These are phyloP conservation scores for Corydoras sp. DNA, from an alignment of 2,113 vertebrate species.

Conservation along the genomic window DNA sequence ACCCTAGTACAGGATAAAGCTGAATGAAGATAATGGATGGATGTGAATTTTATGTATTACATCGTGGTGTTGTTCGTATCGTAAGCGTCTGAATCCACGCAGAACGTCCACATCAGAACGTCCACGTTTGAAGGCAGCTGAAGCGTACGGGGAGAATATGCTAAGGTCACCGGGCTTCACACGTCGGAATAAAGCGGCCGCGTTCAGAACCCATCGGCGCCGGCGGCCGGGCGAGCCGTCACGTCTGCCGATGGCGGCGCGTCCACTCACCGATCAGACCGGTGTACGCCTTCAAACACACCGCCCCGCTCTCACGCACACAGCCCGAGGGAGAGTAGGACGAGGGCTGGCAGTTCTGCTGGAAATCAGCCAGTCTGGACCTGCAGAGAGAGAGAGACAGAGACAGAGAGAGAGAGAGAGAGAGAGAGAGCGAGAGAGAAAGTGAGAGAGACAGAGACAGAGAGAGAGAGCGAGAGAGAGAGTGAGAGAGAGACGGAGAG, in stretches of 20 bases:
- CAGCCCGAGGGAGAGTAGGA: slow-evolving; percentile 65
- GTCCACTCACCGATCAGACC: slow-evolving; percentile 81
- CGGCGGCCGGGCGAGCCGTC: slow-evolving; percentile 9
- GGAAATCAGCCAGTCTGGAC: slow-evolving; percentile 86
- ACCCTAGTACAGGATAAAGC: too few relatives aligned
- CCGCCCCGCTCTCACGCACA: slow-evolving; percentile 65
- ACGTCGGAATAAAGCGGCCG: background rate
- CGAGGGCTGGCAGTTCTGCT: slow-evolving; percentile 77
- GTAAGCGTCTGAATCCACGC: too few relatives aligned
- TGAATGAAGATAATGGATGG: too few relatives aligned
- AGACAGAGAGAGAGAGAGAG: too few relatives aligned
- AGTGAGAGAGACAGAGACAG: slow-evolving; percentile 12
- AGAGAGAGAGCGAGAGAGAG: background rate
- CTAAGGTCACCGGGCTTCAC: background rate
- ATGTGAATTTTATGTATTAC: too few relatives aligned
- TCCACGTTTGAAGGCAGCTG: background rate
- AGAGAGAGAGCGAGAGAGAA: too few relatives aligned
- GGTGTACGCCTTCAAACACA: slow-evolving; percentile 83
- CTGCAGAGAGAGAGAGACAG: slow-evolving; percentile 62
- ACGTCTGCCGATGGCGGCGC: background rate
- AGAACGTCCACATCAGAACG: too few relatives aligned
- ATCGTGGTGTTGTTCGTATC: too few relatives aligned
- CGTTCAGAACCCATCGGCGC: slow-evolving; percentile 11
- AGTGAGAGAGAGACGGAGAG: background rate
- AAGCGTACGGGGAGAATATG: background rate